Evolutionary conservation across 2,113 vertebrate genomes (phyloP).

Genomic region (Eretmochelys imbricata): DNA sequence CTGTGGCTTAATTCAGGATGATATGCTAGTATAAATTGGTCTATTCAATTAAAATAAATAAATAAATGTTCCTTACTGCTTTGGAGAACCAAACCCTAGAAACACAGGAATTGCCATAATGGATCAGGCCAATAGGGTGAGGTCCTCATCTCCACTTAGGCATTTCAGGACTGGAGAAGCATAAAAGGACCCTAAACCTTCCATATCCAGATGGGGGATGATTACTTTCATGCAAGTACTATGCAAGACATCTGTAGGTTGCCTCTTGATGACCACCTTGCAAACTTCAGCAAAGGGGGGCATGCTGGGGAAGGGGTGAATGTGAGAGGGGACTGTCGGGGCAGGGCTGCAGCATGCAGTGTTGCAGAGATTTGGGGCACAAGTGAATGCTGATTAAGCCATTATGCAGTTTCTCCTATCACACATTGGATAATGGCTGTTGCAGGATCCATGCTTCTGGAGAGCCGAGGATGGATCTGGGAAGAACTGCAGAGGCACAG

Average conservation of each 20-base stretch:
- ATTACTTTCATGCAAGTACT: not conserved
- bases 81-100: not conserved
- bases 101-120: not conserved
- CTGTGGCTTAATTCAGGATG: not conserved
- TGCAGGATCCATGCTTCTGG: not conserved
- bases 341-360: not conserved
- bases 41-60: not conserved
- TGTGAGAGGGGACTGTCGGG: not conserved
- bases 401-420: not conserved
- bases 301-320: not conserved
- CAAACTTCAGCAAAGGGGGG: not conserved
- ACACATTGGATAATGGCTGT: not conserved
- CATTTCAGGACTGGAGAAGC: not conserved
- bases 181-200: not conserved
- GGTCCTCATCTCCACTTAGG: not conserved
- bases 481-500: not conserved
- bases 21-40: not conserved
- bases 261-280: not conserved
- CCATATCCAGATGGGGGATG: too few species aligned
- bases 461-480: not conserved
- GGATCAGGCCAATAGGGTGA: not conserved
- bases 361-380: not conserved
- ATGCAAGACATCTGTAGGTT: not conserved
- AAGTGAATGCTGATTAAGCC: not conserved
- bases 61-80: not conserved